Base-by-base conservation (phyloP, 1,140 invertebrate species). In the Radopholus similis region DNA sequence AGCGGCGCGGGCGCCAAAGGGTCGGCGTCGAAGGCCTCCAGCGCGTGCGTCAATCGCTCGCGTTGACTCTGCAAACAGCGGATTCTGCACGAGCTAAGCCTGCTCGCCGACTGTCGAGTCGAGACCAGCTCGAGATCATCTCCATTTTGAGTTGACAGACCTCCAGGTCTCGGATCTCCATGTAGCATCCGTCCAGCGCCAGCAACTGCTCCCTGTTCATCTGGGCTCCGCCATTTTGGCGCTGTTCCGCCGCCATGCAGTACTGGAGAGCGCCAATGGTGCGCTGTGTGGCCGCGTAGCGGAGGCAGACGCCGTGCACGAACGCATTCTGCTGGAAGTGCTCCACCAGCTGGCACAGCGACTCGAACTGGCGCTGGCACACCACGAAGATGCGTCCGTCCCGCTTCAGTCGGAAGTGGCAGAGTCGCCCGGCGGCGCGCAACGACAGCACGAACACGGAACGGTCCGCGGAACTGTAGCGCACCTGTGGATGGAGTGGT, bases 301-400 rank as follows among this genome's bases (percentile, higher is more conserved):
- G 71, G 15, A 81, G 63, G 37, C 56, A 75, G 44, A 83, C 71
- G n/a, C 79, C 79, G 37, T 76, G 47, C 28, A 81, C 74, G 42
- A 81, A 82, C 42, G 80, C 76, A 60, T 63, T 60, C 2, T 34
- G 70, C 30, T 49, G 38, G 53, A 81, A 81, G 59, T 68, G 81
- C 11, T 82, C 81, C 15, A 81, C 81, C 54, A 81, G 66, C 44
- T 81, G 72, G 62, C 82, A 82, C 8, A 81, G 63, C 62, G 73
- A 82, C 49, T 81, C 79, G 59, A 81, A 81, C n/a, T 79, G 74
- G 21, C 69, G 77, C 49, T 82, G 77, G 58, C 75, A 77, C 4
- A 81, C 78, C 23, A 81, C 81, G 47, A 81, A 81, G 28, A 81
- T 81, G 18, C 79, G 57, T 5, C 79, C 79, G 35, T 81, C 81